A percentile compares a stretch with the other conserved stretches of the same genome.
phyloP scores from a whole-genome alignment of 2,888 invertebrate genomes.

The Colletes collaris region DNA sequence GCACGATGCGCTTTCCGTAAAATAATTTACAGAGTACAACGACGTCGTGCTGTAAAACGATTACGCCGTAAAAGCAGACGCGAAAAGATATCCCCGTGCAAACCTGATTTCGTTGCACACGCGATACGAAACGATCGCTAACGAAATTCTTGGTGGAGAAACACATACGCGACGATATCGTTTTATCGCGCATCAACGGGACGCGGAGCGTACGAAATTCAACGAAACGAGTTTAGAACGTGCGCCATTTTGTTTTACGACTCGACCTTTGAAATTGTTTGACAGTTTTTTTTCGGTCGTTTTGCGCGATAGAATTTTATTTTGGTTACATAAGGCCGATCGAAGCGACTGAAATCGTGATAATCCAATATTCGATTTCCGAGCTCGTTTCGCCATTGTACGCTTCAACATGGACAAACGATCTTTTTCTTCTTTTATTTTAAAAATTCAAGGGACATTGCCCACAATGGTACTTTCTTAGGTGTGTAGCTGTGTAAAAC shows the following conservation, averaged over 20 bases:
- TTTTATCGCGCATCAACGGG: constrained; percentile 1
- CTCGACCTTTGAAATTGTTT: not conserved
- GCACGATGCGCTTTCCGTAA: not conserved
- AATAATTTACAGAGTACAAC: constrained; percentile 19
- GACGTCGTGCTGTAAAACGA: constrained; percentile 7
- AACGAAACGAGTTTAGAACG: constrained; percentile 1
- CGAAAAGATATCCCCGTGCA: not conserved
- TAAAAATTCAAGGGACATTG: no score
- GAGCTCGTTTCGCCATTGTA: no score
- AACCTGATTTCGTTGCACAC: no score
- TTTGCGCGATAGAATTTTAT: no score
- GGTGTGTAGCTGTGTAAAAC: no score
- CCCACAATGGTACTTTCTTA: no score
- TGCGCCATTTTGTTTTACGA: not conserved
- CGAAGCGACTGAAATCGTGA: no score
- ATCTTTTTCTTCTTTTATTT: no score
- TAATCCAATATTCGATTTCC: no score
- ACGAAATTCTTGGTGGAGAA: constrained; percentile 29
- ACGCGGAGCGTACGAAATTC: not conserved
- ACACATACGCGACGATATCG: not conserved
- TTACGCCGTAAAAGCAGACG: constrained; percentile 21
- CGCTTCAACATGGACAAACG: no score
- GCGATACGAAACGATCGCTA: constrained; percentile 8
- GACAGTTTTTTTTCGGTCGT: no score
- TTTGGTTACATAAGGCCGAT: no score